Evolutionary conservation across 2,888 invertebrate species (phyloP).

Genomic region (Pristionchus arcanus): DNA sequence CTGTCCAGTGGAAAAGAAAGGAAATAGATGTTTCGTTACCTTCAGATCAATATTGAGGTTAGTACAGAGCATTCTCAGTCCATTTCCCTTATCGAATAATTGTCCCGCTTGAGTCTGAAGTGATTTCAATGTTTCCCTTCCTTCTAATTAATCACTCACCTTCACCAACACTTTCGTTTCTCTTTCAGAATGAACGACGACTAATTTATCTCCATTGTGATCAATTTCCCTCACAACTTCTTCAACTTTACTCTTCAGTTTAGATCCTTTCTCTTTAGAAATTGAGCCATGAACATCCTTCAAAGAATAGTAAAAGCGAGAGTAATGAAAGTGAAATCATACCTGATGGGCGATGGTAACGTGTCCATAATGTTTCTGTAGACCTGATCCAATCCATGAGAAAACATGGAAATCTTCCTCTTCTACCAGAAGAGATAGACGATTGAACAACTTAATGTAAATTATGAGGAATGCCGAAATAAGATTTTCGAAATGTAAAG

Average conservation of each 20-base stretch:
- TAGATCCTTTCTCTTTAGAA: slow-evolving; percentile 14
- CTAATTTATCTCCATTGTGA: slow-evolving; percentile 66
- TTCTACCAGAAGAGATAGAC: slow-evolving; percentile 73
- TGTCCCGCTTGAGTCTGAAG: slow-evolving; percentile 69
- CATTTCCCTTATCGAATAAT: slow-evolving; percentile 78
- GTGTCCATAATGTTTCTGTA: slow-evolving; percentile 79
- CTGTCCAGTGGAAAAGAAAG: too few species aligned
- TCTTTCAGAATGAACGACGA: slow-evolving; percentile 59
- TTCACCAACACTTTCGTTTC: slow-evolving; percentile 50
- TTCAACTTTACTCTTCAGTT: slow-evolving; percentile 60
- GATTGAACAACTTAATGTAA: slow-evolving; percentile 65
- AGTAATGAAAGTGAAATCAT: neutral
- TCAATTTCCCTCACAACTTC: slow-evolving; percentile 75
- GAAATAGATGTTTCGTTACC: slow-evolving; percentile 12
- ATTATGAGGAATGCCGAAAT: neutral
- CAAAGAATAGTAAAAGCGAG: neutral
- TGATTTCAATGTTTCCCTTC: neutral
- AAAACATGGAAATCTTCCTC: slow-evolving; percentile 73
- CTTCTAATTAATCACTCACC: neutral
- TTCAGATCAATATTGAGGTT: slow-evolving; percentile 74
- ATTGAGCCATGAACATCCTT: slow-evolving; percentile 52
- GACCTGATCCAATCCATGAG: slow-evolving; percentile 78
- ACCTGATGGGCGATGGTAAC: slow-evolving; percentile 76
- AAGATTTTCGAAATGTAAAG: neutral
- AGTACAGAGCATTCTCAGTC: slow-evolving; percentile 73